Evolutionary conservation across 2,797 vertebrate genomes (phyloP).

Genomic region (Sebastes trivittatus): DNA sequence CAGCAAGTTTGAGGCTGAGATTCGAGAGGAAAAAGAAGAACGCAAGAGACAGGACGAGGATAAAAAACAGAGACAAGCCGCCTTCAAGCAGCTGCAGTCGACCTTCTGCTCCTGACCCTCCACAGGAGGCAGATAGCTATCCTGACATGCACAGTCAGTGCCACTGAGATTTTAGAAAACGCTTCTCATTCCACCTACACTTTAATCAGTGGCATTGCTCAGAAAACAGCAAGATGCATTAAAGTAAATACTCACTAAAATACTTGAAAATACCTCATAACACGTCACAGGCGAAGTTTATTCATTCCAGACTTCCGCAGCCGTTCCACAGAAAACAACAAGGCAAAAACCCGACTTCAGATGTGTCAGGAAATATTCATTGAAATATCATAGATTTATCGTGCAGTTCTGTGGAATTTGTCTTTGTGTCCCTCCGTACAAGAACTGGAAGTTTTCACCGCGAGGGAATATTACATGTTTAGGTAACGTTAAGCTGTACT

Average conservation of each 20-base stretch:
- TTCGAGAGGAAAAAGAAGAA: slow-evolving; percentile 93
- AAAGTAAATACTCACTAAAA: background rate
- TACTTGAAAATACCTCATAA: slow-evolving; percentile 32
- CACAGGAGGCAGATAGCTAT: background rate
- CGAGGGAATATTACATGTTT: background rate
- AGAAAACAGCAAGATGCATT: background rate
- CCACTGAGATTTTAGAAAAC: slow-evolving; percentile 9
- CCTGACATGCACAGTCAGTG: slow-evolving; percentile 9
- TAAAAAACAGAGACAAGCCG: slow-evolving; percentile 87
- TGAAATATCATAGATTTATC: background rate
- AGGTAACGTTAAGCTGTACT: background rate
- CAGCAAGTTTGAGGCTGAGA: slow-evolving; percentile 94
- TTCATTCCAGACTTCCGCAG: slow-evolving; percentile 16
- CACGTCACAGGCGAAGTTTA: background rate
- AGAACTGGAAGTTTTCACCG: slow-evolving; percentile 5
- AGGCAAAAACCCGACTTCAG: background rate
- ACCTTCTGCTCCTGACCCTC: slow-evolving; percentile 82
- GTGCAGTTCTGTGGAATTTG: background rate
- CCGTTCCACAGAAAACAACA: background rate
- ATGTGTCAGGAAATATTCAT: background rate
- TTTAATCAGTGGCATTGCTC: slow-evolving; percentile 8
- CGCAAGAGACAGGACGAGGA: slow-evolving; percentile 88
- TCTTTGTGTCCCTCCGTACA: background rate
- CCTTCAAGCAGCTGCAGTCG: slow-evolving; percentile 93
- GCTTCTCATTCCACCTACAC: slow-evolving; percentile 18